Evolutionary conservation across 2,797 vertebrate species (phyloP), one percentile per base, ranked within the genome.

Genomic region (Sitta carolinensis): DNA sequence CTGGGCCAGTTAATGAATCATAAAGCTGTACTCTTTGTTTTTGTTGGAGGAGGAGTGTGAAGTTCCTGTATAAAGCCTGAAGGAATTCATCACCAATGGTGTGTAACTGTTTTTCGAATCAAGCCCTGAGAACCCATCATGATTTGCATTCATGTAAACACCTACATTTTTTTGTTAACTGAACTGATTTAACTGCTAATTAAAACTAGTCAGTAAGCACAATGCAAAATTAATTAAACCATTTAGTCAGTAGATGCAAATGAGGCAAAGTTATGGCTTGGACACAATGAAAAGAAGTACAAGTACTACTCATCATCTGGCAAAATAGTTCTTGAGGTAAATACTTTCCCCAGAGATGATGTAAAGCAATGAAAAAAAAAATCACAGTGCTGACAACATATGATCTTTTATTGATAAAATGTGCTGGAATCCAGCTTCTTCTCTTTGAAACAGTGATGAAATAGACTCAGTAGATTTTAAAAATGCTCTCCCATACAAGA

Each of bases 161-260:
- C 97, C 97, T 97, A 97, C 93, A 93, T 96, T 97, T 97, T 96
- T 96, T 94, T 0, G 45, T 97, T 98, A 98, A 98, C 96, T 96
- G 97, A 98, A 97, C 96, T 97, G 97, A 97, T 98, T 98, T 97
- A 98, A 98, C 97, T 97, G 97, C 97, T 98, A 98, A 98, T 98
- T 98, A 98, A 98, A 98, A 98, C 94, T 97, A 97, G 96, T 97
- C 97, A 97, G 97, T 98, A 98, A 98, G 97, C 97, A 98, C 97
- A 97, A 98, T 73, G 69, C 96, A 97, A 98, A 98, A 98, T 98
- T 98, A 98, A 98, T 98, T 98, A 98, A 98, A 96, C 95, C 89
- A 97, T 98, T 98, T 98, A 97, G 96, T 94, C 75, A 13, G 97
- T 94, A 97, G 84, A 97, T 97, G 96, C 95, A 98, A 97, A 98